A percentile compares a stretch with the other conserved stretches of the same genome.
Evolutionary conservation across 2,888 invertebrate genomes (phyloP).

Genomic region (Ectobius pallidus): DNA sequence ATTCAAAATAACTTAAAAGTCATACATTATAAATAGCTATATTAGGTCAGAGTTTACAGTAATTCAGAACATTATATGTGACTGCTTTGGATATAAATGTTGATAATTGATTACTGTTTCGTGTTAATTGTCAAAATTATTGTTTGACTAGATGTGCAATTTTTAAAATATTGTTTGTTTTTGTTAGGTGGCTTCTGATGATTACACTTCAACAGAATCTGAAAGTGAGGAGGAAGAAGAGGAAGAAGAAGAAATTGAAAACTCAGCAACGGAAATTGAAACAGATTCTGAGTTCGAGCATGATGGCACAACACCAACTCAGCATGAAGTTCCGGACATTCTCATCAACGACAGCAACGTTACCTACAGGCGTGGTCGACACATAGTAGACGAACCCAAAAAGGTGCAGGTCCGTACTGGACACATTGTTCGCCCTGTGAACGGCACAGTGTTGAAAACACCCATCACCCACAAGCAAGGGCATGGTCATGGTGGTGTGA

Average conservation of each 20-base stretch:
- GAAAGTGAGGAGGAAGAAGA: constrained; percentile 54
- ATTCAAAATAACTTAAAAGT: too few species aligned
- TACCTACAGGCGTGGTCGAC: constrained; percentile 26
- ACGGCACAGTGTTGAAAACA: constrained; percentile 50
- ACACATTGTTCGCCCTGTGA: constrained; percentile 57
- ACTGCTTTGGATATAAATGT: too few species aligned
- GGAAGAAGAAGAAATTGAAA: constrained; percentile 68
- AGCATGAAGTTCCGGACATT: constrained; percentile 75
- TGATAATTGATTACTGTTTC: too few species aligned
- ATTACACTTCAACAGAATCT: constrained; percentile 65
- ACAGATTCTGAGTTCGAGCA: constrained; percentile 92
- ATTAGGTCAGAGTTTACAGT: too few species aligned
- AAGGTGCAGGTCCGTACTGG: constrained; percentile 47
- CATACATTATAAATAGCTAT: too few species aligned
- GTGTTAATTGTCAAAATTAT: too few species aligned
- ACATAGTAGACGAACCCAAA: constrained; percentile 46
- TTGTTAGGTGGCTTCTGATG: constrained; percentile 68
- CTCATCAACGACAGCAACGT: constrained; percentile 66
- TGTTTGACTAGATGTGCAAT: too few species aligned
- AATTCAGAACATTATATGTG: too few species aligned
- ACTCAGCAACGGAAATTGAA: constrained; percentile 90
- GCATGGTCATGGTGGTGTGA: constrained; percentile 49
- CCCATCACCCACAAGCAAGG: constrained; percentile 18
- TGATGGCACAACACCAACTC: constrained; percentile 73
- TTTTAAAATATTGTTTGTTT: constrained; percentile 43